Base-by-base conservation (phyloP, 2,888 invertebrate species). In the Diachrysia chrysitis region DNA sequence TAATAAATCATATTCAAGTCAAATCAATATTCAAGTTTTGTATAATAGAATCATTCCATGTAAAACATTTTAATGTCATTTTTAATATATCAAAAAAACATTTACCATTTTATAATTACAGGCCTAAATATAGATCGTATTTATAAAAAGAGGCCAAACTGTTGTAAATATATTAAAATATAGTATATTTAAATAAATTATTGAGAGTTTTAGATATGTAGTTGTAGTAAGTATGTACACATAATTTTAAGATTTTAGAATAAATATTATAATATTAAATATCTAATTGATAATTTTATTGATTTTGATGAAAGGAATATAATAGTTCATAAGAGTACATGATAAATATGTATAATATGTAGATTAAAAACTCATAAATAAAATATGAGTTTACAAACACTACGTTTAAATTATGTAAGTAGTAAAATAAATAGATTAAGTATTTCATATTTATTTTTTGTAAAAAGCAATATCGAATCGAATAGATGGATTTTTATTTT, bases 71-170 rank as follows among this genome's bases (percentile, higher is more conserved):
- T 71, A 62, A 66, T 76, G 62, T 82, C 73, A 78, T 66, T 69
- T 74, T 35, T 67, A n/a, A 62, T 76, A 59, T 59, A 67, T 70
- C 65, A 42, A 51, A 37, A 37, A 37, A 58, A 46, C 25, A 57
- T 73, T 69, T 59, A 72, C 48, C 58, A 60, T 73, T 73, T 64
- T 76, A 63, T 74, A 73, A 64, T 70, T 71, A 76, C 62, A 60
- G 85, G 85, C 85, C 85, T 85, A 85, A 78, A 14, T 69, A 23
- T 79, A 83, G 67, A 71, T 71, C 70, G 37, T 65, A 76, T 66
- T 75, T 58, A 71, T 77, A 58, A 69, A 68, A 64, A 64, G 75
- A 83, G 81, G 82, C 84, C 85, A 86, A 86, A 86, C 70, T 76
- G 53, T 77, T 81, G 78, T 82, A 77, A 79, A 25, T 25, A 86